phyloP scores from a whole-genome alignment of 2,113 vertebrate species.

The Podocnemis expansa region DNA sequence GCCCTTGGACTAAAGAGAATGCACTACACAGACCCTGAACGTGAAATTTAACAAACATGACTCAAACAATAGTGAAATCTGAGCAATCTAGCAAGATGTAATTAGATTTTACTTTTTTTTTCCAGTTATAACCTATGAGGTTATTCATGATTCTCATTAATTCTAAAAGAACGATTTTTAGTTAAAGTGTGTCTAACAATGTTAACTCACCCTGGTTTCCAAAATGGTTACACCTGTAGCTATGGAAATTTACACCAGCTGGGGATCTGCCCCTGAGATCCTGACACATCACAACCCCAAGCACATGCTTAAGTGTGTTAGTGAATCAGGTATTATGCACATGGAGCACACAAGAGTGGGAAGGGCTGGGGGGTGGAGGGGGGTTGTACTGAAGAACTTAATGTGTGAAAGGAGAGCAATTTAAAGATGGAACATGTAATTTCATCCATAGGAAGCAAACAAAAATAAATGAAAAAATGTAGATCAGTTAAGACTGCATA shows the following conservation, averaged over 20 bases:
- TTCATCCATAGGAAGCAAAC: neutral
- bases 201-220: neutral
- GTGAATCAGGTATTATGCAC: conserved; percentile 11
- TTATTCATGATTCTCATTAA: neutral
- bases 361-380: too few species aligned
- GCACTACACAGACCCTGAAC: conserved; percentile 32
- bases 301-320: conserved; percentile 18
- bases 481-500: neutral
- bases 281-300: conserved; percentile 45
- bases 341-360: neutral
- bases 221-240: neutral
- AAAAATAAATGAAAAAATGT: neutral
- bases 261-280: neutral
- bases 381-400: neutral
- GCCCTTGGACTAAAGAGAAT: neutral
- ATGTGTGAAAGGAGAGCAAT: conserved; percentile 32
- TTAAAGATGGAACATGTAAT: neutral
- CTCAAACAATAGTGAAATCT: neutral
- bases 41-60: neutral
- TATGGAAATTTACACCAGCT: neutral
- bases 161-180: neutral
- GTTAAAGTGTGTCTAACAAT: neutral
- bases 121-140: neutral
- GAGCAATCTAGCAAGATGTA: neutral
- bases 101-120: neutral